Percentiles rank a stretch among this genome's conserved stretches.
Conservation (phyloP, 2,113 vertebrate species). For the Gymnarchus niloticus region DNA sequence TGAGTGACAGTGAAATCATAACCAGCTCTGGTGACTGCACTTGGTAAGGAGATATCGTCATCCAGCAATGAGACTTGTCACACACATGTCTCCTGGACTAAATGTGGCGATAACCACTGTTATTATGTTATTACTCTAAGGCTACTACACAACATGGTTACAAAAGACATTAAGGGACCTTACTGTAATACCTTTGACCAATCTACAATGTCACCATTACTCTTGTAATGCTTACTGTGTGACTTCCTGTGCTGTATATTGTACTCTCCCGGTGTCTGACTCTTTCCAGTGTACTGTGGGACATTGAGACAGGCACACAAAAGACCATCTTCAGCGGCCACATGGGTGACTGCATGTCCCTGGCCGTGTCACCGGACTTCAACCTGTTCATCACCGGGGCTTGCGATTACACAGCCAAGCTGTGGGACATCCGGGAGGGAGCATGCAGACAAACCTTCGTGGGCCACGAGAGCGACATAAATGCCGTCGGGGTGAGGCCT, state of each 20-base stretch:
- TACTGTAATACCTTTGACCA: neutral
- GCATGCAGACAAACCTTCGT: slow-evolving; percentile 87
- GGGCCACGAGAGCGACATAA: slow-evolving; percentile 94
- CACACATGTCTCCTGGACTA: neutral
- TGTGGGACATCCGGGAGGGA: slow-evolving; percentile 90
- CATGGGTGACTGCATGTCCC: slow-evolving; percentile 93
- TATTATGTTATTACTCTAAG: neutral
- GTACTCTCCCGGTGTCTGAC: too few species aligned
- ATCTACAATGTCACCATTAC: neutral
- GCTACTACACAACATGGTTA: neutral
- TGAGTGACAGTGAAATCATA: slow-evolving; percentile 91
- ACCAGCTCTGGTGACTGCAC: slow-evolving; percentile 97
- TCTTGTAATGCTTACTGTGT: neutral
- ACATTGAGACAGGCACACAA: slow-evolving; percentile 91
- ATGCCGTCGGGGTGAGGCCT: slow-evolving; percentile 79
- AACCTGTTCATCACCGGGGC: slow-evolving; percentile 91
- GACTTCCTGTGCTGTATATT: neutral
- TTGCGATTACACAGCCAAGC: slow-evolving; percentile 90
- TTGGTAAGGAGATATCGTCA: slow-evolving; percentile 67
- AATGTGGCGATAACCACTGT: neutral
- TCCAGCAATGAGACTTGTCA: neutral
- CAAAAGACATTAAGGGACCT: neutral
- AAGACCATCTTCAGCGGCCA: slow-evolving; percentile 87
- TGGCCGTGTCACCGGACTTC: slow-evolving; percentile 87
- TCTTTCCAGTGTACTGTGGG: slow-evolving; percentile 81